phyloP scores from a whole-genome alignment of 2,113 vertebrate species.

The Sinosuthora webbiana region DNA sequence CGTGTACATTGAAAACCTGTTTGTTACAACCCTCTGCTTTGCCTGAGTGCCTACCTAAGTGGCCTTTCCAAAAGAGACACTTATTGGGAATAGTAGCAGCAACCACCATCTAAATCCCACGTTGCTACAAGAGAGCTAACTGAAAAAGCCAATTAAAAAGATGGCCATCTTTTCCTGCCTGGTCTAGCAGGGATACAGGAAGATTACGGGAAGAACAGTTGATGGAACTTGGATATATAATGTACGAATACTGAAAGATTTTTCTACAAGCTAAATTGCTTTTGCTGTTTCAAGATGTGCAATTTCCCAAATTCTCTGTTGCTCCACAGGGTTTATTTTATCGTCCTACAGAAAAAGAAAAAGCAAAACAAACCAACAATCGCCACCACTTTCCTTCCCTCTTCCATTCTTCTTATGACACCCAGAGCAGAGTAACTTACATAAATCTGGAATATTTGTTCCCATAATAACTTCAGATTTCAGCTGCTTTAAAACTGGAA shows the following conservation, averaged over 20 bases:
- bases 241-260: not conserved
- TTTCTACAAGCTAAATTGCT: not conserved
- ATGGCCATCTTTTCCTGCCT: not conserved
- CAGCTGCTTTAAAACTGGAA: constrained; percentile 15
- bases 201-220: not conserved
- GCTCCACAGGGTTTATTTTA: not conserved
- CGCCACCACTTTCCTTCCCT: not conserved
- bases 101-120: too few species aligned
- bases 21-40: not conserved
- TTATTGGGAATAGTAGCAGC: too few species aligned
- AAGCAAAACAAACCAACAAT: not conserved
- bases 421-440: not conserved
- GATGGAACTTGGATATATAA: not conserved
- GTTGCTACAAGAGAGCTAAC: not conserved
- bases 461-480: not conserved
- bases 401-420: not conserved
- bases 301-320: not conserved
- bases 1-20: not conserved
- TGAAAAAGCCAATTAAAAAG: not conserved
- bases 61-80: too few species aligned
- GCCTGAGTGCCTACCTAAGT: too few species aligned
- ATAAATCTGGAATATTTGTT: not conserved
- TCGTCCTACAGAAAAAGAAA: not conserved
- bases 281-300: not conserved
- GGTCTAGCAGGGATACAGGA: not conserved